Evolutionary conservation across 2,113 vertebrate species (phyloP).

Genomic region (Vulpes vulpes): DNA sequence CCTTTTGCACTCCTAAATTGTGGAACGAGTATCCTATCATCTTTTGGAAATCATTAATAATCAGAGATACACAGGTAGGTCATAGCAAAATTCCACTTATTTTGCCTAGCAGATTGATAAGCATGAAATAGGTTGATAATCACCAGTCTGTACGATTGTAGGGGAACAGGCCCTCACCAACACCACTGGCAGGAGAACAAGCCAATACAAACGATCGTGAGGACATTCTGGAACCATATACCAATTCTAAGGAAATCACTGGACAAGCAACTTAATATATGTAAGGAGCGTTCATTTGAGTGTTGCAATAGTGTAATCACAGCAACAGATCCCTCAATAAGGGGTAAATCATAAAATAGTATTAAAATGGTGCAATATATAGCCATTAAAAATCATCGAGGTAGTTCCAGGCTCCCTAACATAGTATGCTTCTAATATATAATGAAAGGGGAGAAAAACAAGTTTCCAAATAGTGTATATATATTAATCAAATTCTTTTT

Average conservation of each 20-base stretch:
- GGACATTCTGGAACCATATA: background rate
- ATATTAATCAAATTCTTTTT: background rate
- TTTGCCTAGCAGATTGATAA: background rate
- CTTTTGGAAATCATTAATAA: constrained; percentile 22
- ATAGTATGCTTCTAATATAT: background rate
- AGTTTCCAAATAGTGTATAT: background rate
- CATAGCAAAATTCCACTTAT: background rate
- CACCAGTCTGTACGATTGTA: background rate
- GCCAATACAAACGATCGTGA: background rate
- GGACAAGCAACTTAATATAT: background rate
- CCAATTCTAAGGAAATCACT: background rate
- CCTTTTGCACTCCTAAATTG: background rate
- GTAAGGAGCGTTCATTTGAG: background rate
- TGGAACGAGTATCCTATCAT: background rate
- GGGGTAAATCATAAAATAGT: background rate
- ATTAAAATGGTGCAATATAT: background rate
- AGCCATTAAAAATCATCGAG: background rate
- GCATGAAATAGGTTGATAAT: background rate
- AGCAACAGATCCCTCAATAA: background rate
- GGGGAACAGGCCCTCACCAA: background rate
- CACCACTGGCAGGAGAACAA: background rate
- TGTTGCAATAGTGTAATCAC: background rate
- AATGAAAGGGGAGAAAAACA: background rate
- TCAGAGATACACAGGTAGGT: background rate
- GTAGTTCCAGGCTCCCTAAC: background rate